Base-by-base conservation (phyloP, 2,113 vertebrate genomes). In the Rhineura floridana region DNA sequence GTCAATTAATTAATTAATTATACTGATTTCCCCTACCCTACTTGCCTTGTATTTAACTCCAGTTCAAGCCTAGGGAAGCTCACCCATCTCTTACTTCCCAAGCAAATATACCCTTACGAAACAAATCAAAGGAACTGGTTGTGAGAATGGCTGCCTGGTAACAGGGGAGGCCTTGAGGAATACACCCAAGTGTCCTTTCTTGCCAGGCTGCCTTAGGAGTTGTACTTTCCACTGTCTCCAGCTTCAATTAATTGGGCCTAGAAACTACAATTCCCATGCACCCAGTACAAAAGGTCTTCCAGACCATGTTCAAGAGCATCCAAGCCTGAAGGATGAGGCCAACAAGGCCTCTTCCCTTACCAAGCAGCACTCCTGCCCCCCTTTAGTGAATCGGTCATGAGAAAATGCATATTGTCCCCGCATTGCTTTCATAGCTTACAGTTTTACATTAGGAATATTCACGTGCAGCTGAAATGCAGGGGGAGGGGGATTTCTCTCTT, bases 401-500 rank as follows among this genome's bases (percentile, higher is more conserved):
- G 55, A 59, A 1, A 59, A 59, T 59, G 19, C 55, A 59, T 59
- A 59, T 59, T 59, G 19, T 59, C 55, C 55, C 55, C 15, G 5
- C 17, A 17, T 59, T 59, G 3, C 55, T 59, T 59, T 59, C 55
- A 59, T 21, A 59, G 55, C 55, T 59, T 59, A 59, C 1, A 59
- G 55, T 19, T 19, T 59, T 13, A 59, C 55, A 59, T 59, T 11
- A 62, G 19, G 36, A 73, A 81, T 42, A 72, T 19, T 59, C 25
- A 25, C 8, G 9, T 42, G 67, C 17, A n/a, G 36, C 19, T 30
- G 36, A 30, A 28, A 28, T 15, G 23, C 1, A 55, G 39, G 21
- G 8, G 12, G 3, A 25, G 33, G 15, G 50, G 46, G 70, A 80
- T 76, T 81, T 78, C 0, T 0, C n/a, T 1, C 15, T 0, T 0